Conservation (phyloP, 1,140 invertebrate genomes). For the Hyphantria cunea region DNA sequence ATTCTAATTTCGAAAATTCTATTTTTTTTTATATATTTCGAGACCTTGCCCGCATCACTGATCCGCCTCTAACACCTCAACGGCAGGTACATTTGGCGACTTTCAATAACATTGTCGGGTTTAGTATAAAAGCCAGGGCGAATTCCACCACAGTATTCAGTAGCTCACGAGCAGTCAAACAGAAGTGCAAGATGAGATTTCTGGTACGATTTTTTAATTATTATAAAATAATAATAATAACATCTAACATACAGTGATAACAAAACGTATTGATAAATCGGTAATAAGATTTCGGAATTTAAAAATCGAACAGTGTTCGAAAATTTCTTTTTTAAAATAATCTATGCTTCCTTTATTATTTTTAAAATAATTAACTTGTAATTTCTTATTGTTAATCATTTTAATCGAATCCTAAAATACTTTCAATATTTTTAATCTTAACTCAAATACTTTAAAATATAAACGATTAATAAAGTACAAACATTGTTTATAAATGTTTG, state of each 20-base stretch:
- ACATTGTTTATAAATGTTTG: too few relatives aligned
- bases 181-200: conserved; percentile 80
- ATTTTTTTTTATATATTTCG: conserved; percentile 21
- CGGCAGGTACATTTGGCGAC: conserved; percentile 42
- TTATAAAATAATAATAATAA: conserved; percentile 20
- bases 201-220: conserved; percentile 54
- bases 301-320: not conserved
- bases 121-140: conserved; percentile 64
- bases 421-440: too few relatives aligned
- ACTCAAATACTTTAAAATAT: too few relatives aligned
- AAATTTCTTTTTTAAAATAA: too few relatives aligned
- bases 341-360: conserved; percentile 1
- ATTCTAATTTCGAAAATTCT: not conserved
- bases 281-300: conserved; percentile 3
- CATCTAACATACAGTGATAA: too few relatives aligned
- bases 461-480: too few relatives aligned
- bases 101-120: conserved; percentile 50
- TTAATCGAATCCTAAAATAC: not conserved
- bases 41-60: conserved; percentile 25
- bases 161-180: conserved; percentile 75
- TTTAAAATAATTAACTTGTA: not conserved
- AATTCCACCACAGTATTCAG: conserved; percentile 61
- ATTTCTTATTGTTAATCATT: not conserved
- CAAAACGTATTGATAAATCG: conserved; percentile 9
- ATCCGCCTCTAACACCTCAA: conserved; percentile 43